Conservation (phyloP, 2,888 invertebrate species). For the Tyria jacobaeae region DNA sequence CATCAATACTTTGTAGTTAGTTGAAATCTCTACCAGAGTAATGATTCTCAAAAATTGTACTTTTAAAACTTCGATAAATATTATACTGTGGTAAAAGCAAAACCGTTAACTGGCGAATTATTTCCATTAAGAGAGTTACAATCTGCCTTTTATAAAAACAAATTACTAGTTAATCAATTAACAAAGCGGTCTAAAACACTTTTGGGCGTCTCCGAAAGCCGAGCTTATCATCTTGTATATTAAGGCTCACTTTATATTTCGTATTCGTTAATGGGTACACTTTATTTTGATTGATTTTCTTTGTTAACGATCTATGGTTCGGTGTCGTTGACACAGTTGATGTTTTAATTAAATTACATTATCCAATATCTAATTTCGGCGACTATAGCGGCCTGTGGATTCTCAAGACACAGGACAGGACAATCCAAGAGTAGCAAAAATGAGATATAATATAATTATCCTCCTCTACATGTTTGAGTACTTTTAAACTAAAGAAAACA, state of each 20-base stretch:
- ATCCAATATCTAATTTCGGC: too few species aligned
- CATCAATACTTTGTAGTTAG: neutral
- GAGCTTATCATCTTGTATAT: constrained; percentile 1
- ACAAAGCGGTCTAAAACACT: neutral
- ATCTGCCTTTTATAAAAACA: neutral
- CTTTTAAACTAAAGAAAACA: too few species aligned
- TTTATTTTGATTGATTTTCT: constrained; percentile 8
- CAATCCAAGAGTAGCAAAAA: too few species aligned
- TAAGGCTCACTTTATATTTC: neutral
- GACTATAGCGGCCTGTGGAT: too few species aligned
- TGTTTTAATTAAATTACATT: constrained; percentile 5
- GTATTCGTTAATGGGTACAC: constrained; percentile 5
- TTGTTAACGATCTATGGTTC: constrained; percentile 4
- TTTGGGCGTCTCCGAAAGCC: neutral
- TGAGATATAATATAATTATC: too few species aligned
- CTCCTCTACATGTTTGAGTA: too few species aligned
- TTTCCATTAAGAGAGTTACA: neutral
- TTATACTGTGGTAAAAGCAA: neutral
- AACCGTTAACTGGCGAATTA: neutral
- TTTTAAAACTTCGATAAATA: neutral
- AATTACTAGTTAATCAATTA: constrained; percentile 1
- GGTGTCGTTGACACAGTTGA: neutral
- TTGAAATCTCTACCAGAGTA: neutral
- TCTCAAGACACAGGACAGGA: too few species aligned
- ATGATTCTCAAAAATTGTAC: neutral